These are phyloP conservation scores for Aphidoletes aphidimyza DNA, from an alignment of 2,888 invertebrate genomes.

Conservation along the genomic window DNA sequence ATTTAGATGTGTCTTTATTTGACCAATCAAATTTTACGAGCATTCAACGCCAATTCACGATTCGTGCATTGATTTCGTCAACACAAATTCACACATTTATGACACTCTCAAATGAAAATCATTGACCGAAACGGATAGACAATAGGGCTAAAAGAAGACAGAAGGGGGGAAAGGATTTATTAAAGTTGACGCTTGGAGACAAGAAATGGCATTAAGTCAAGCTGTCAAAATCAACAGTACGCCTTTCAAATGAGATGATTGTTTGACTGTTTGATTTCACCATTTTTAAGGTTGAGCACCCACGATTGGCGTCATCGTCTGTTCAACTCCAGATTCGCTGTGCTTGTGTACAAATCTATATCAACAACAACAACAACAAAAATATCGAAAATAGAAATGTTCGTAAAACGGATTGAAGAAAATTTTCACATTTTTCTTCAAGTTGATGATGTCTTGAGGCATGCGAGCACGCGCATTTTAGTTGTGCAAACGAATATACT, in stretches of 20 bases:
- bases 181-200: not conserved
- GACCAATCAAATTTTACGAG: not conserved
- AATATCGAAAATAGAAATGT: slow-evolving; percentile 39
- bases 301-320: not conserved
- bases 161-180: not conserved
- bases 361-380: not conserved
- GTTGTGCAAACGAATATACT: slow-evolving; percentile 23
- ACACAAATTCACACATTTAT: not conserved
- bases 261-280: slow-evolving; percentile 28
- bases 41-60: not conserved
- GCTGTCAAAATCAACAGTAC: slow-evolving; percentile 11
- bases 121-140: not conserved
- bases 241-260: not conserved
- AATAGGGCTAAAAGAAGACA: not conserved
- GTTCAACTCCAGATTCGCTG: not conserved
- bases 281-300: slow-evolving; percentile 49
- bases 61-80: not conserved
- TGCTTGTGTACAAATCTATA: not conserved
- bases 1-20: slow-evolving; percentile 33
- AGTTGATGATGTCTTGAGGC: slow-evolving; percentile 42
- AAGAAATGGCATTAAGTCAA: not conserved
- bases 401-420: slow-evolving; percentile 3
- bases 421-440: slow-evolving; percentile 16
- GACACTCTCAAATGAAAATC: not conserved
- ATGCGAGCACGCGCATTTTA: slow-evolving; percentile 42